These are phyloP conservation scores for Malurus leucopterus DNA, from an alignment of 2,797 vertebrate species.

Conservation along the genomic window DNA sequence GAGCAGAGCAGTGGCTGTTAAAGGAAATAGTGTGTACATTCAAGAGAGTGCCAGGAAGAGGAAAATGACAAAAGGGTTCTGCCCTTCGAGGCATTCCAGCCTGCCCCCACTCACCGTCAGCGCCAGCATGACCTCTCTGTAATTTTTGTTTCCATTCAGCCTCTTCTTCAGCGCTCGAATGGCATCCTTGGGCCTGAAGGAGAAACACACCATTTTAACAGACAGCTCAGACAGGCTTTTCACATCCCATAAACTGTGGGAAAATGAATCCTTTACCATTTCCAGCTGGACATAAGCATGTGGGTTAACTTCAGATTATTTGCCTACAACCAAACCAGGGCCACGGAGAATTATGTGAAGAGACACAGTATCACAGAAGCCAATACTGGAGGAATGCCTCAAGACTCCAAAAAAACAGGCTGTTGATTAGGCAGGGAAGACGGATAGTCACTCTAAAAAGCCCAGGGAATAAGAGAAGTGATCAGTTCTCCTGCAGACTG, in stretches of 20 bases:
- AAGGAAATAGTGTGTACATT: background rate
- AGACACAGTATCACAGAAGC: background rate
- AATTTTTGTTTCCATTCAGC: conserved; percentile 94
- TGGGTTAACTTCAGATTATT: background rate
- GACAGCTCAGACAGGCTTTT: background rate
- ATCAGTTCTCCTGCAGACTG: background rate
- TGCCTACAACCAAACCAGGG: background rate
- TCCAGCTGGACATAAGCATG: background rate
- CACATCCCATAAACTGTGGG: background rate
- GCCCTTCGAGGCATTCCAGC: conserved; percentile 30
- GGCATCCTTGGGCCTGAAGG: conserved; percentile 91
- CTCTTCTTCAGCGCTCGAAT: conserved; percentile 95
- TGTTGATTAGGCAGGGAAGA: background rate
- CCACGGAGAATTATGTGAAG: background rate
- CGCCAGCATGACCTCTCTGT: conserved; percentile 95
- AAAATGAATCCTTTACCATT: background rate
- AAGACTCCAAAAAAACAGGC: background rate
- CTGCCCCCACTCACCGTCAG: conserved; percentile 84
- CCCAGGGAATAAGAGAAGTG: background rate
- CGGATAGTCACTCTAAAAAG: background rate
- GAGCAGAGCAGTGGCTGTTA: conserved; percentile 9
- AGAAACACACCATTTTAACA: background rate
- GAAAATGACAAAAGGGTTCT: conserved; percentile 11
- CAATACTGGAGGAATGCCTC: background rate
- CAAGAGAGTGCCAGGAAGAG: conserved; percentile 20